Evolutionary conservation across 2,113 vertebrate genomes (phyloP), one percentile per base, ranked within the genome.

Genomic region (Diglossa brunneiventris): DNA sequence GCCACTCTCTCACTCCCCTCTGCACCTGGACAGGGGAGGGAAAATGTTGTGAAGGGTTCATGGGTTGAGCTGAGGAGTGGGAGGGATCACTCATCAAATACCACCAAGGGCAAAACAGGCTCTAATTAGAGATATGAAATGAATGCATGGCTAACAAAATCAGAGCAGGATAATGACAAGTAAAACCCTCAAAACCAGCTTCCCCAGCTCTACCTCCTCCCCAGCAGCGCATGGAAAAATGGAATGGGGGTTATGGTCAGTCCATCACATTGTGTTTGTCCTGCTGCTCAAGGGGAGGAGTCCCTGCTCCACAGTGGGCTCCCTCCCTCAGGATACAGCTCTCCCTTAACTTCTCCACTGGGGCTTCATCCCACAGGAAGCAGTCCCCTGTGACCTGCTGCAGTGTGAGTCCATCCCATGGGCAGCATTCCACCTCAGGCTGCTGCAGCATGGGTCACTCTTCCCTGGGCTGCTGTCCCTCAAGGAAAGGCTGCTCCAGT

Each of bases 341-440:
- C 47, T 55, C 9, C 27, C 18, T 5, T 10, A 39, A 11, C 9
- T 53, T 37, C 49, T 53, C 17, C 27, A 7, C 7, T 0, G 0
- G 26, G 33, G 6, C 14, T 27, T 21, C 68, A 46, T 27, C 22
- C 13, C 39, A 46, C 7, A 16, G 27, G 21, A 8, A 44, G 1
- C 37, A 44, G 17, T 9, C 23, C 35, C 24, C 23, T 58, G n/a
- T 1, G 5, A 69, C 6, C 42, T 58, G 52, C 28, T 50, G 24
- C 24, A 28, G 1, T 0, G 0, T 11, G 44, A 50, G 23, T 15
- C 30, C 19, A 41, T 50, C 35, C 44, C 35, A 24, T 1, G 24
- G 30, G 24, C 35, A 70, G 13, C 15, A 15, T 1, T 21, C 10
- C 22, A 2, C 27, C 47, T 11, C 26, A 37, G 2, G 46, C 44